Evolutionary conservation across 2,888 invertebrate species (phyloP), one percentile per base, ranked within the genome.

Genomic region (Sclerodermus sp.): DNA sequence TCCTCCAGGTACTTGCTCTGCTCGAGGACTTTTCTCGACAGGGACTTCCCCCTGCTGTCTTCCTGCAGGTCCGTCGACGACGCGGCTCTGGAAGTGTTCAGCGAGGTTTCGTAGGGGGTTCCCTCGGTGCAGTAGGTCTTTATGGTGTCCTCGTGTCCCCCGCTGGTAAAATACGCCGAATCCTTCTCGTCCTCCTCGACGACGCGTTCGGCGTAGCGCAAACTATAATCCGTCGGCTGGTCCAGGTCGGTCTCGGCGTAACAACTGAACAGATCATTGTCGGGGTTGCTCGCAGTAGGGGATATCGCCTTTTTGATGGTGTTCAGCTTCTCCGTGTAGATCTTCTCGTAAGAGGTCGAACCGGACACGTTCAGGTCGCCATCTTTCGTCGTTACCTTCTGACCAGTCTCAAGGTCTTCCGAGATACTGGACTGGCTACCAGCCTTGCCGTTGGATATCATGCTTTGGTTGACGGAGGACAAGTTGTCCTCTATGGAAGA

Each of bases 101-200:
- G 46, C 0, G 74, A 73, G 3, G 87, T 87, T 69, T 87, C 87
- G 66, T 88, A 86, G 0, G 91, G 91, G 0, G 95, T 94, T 13
- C 90, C 94, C 79, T 96, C 95, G 0, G 94, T 94, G 69, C 89
- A 93, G 76, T 93, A 95, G 50, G 92, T 93, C 75, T 90, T 90
- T 6, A 93, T 84, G 0, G 91, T 89, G 70, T 95, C 94, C 53
- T 89, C 89, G 63, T 87, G 70, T 14, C 68, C 73, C 14, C 55
- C 64, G 6, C 52, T 55, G 2, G 58, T 54, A 29, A 71, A 70
- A 38, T 76, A 76, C 5, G 63, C 65, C 2, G 70, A 64, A 46
- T 56, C 65, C 16, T 74, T 73, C n/a, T 73, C 74, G 10, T 75
- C 74, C 15, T 76, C 76, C 55, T 89, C 90, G 0, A 87, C 84